Conservation (phyloP, 2,113 vertebrate species). For the Eclectus roratus region DNA sequence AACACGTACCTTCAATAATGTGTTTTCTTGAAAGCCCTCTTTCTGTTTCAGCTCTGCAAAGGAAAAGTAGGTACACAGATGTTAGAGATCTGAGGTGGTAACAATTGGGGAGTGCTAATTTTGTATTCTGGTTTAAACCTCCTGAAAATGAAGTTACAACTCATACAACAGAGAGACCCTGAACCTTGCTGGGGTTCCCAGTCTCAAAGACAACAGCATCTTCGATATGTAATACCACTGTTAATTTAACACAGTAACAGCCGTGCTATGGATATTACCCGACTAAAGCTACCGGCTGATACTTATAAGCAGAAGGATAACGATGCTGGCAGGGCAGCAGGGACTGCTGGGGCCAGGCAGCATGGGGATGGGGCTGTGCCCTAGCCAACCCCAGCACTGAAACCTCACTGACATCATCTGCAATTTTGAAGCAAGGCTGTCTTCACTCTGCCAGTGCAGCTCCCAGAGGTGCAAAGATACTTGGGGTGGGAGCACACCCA, state of each 20-base stretch:
- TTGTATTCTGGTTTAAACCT: background rate
- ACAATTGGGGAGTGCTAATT: background rate
- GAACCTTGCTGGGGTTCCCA: background rate
- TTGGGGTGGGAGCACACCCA: accelerated
- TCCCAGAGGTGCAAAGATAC: background rate
- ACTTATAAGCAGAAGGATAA: background rate
- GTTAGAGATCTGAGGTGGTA: background rate
- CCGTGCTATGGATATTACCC: background rate
- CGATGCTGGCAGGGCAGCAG: background rate
- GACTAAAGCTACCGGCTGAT: accelerated
- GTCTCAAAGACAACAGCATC: background rate
- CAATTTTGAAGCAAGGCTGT: background rate
- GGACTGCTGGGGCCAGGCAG: background rate
- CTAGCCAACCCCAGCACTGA: background rate
- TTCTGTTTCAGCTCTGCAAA: conserved; percentile 91
- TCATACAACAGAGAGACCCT: background rate
- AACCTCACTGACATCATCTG: background rate
- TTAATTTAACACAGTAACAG: background rate
- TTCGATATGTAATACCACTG: accelerated
- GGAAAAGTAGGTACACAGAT: background rate
- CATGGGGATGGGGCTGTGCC: accelerated
- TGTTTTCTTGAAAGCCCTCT: conserved; percentile 94
- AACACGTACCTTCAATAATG: conserved; percentile 91
- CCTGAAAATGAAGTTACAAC: background rate
- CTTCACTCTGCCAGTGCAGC: background rate